These are phyloP conservation scores for Bucco capensis DNA, from an alignment of 2,113 vertebrate species.

Conservation along the genomic window DNA sequence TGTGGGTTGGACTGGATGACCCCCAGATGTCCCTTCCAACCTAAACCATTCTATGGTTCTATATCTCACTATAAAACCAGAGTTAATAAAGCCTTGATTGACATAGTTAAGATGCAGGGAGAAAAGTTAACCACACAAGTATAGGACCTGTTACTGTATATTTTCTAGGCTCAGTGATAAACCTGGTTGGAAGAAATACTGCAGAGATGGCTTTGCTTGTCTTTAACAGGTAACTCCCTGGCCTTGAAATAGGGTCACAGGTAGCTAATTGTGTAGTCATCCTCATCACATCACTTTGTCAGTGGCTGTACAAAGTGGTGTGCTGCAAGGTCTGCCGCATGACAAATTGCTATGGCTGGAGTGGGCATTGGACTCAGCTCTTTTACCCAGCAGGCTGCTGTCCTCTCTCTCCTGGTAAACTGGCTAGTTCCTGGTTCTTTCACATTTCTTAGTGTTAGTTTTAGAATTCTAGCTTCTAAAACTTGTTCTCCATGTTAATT, in stretches of 20 bases:
- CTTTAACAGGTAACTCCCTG: accelerated
- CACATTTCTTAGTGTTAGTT: neutral
- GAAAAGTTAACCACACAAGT: neutral
- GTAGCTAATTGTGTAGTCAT: accelerated
- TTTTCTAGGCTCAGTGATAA: neutral
- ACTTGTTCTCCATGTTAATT: neutral
- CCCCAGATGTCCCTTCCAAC: no score
- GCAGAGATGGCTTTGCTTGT: neutral
- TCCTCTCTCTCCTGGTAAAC: neutral
- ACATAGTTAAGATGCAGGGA: neutral
- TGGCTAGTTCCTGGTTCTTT: neutral
- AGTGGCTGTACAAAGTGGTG: accelerated
- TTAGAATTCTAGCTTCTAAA: neutral
- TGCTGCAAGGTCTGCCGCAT: no score
- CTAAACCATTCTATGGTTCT: no score
- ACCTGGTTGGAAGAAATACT: neutral
- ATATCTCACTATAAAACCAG: neutral
- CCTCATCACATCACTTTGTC: accelerated
- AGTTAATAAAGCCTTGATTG: neutral
- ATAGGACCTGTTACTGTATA: accelerated
- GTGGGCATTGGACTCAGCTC: neutral
- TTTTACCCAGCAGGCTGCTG: neutral
- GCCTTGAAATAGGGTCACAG: neutral
- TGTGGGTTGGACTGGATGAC: no score
- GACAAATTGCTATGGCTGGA: accelerated